Conservation (phyloP, 2,113 vertebrate genomes). For the Carassius carassius region DNA sequence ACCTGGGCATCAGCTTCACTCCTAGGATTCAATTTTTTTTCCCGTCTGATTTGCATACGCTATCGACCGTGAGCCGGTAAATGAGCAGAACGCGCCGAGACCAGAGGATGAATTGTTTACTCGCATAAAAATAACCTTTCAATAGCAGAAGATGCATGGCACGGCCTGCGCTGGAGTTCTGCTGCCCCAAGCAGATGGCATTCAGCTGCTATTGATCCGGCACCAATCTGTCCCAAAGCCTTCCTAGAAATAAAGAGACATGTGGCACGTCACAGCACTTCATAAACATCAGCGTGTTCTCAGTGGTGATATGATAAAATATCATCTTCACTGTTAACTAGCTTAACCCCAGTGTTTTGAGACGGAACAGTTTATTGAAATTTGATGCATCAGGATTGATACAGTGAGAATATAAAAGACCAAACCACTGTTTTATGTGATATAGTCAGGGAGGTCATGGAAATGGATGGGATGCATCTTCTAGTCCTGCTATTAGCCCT, state of each 20-base stretch:
- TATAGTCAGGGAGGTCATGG: too few relatives aligned
- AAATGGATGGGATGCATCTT: too few relatives aligned
- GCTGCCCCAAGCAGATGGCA: constrained; percentile 93
- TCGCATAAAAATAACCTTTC: constrained; percentile 96
- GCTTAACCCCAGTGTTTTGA: too few relatives aligned
- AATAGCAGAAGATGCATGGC: constrained; percentile 93
- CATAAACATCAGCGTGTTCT: too few relatives aligned
- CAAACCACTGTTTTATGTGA: too few relatives aligned
- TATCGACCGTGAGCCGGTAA: constrained; percentile 88
- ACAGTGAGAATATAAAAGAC: too few relatives aligned
- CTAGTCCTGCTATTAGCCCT: too few relatives aligned
- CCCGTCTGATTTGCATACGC: constrained; percentile 86
- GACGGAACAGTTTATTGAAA: too few relatives aligned
- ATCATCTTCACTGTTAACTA: not conserved
- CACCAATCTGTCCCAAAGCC: constrained; percentile 28
- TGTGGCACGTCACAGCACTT: too few relatives aligned
- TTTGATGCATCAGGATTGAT: too few relatives aligned
- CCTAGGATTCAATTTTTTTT: constrained; percentile 93
- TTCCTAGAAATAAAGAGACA: constrained; percentile 4
- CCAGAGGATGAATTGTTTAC: constrained; percentile 95
- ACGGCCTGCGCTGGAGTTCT: constrained; percentile 86
- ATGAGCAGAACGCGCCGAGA: constrained; percentile 89
- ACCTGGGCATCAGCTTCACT: constrained; percentile 89
- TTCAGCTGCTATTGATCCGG: constrained; percentile 91
- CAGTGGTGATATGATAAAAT: not conserved